Conservation (phyloP, 2,797 vertebrate species). For the Aphelocoma californica region DNA sequence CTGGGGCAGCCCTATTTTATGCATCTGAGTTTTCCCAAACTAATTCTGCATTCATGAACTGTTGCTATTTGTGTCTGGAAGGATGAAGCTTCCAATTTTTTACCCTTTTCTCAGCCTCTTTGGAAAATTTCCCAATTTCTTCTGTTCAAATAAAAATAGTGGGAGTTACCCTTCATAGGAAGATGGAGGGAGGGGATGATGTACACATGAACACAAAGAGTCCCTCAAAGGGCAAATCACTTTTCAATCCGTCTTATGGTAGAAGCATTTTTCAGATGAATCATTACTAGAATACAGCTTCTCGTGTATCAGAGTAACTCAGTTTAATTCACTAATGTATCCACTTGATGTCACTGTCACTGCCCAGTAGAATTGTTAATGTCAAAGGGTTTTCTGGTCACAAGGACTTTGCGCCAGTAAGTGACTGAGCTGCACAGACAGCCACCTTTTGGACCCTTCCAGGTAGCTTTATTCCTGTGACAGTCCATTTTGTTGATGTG, state of each 20-base stretch:
- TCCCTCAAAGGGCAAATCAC: neutral
- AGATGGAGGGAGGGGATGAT: neutral
- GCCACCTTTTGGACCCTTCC: neutral
- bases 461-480: neutral
- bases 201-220: neutral
- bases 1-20: conserved; percentile 53
- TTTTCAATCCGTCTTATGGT: neutral
- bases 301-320: neutral
- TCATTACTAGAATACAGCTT: conserved; percentile 26
- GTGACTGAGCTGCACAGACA: neutral
- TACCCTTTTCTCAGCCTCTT: neutral
- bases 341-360: conserved; percentile 72
- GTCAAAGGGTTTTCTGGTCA: conserved; percentile 45
- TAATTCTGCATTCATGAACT: conserved; percentile 53
- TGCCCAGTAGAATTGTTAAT: conserved; percentile 42
- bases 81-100: neutral
- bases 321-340: conserved; percentile 57
- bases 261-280: neutral
- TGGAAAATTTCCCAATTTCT: neutral
- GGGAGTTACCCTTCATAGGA: neutral
- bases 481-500: neutral
- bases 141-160: neutral
- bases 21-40: conserved; percentile 42
- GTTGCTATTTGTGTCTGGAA: conserved; percentile 17
- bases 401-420: neutral